Conservation (phyloP, 1,140 invertebrate genomes). For the Teleogryllus occipitalis region DNA sequence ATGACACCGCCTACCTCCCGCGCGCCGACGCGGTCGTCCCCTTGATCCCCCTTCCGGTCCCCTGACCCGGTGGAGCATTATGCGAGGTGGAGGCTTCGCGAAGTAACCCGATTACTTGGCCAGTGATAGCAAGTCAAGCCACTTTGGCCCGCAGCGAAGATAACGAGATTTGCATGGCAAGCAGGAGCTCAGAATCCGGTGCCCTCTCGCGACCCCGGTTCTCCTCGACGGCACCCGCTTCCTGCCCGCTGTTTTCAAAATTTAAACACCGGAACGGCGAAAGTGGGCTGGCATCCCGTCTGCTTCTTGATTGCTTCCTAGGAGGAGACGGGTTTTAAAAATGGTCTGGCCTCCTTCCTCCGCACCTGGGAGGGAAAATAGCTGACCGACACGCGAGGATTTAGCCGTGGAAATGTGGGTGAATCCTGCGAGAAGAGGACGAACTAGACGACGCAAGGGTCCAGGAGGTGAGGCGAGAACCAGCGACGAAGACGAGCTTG, state of each 20-base stretch:
- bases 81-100: no score
- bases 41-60: background rate
- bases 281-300: background rate
- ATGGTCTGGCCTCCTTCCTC: background rate
- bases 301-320: background rate
- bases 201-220: no score
- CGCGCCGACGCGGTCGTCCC: no score
- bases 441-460: no score
- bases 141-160: background rate
- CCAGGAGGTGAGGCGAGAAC: no score
- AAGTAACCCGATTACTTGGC: background rate
- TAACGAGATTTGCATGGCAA: conserved; percentile 4
- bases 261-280: background rate
- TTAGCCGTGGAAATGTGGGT: no score
- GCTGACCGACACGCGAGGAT: no score
- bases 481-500: no score
- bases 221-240: no score
- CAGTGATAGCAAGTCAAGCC: background rate
- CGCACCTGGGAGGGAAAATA: no score
- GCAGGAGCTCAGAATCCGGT: background rate
- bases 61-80: background rate
- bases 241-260: background rate
- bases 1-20: background rate
- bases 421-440: no score
- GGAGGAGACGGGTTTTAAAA: background rate